phyloP scores from a whole-genome alignment of 2,113 vertebrate species.

The Ceuthmochares aereus region DNA sequence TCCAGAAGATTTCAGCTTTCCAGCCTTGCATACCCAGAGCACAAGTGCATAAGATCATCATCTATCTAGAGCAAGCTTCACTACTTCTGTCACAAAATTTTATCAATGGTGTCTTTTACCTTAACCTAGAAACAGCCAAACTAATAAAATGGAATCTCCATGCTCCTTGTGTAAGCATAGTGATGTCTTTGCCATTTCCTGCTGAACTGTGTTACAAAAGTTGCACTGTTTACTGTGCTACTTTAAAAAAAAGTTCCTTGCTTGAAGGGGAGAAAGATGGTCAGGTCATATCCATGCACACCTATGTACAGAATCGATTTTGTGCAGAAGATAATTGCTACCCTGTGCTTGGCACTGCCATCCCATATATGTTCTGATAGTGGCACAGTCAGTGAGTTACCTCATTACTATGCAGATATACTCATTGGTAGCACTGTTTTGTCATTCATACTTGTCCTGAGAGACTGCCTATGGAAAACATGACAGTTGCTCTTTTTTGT shows the following conservation, averaged over 20 bases:
- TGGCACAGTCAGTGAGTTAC: not conserved
- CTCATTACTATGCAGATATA: not conserved
- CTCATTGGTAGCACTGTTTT: not conserved
- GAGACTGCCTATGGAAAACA: not conserved
- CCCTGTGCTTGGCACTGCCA: not conserved
- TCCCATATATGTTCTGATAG: not conserved
- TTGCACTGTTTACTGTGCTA: not conserved
- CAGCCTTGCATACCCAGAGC: not conserved
- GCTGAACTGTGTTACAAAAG: not conserved
- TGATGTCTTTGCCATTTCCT: not conserved
- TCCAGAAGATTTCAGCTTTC: not conserved
- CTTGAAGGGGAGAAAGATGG: not conserved
- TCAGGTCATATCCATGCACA: not conserved
- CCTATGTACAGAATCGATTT: not conserved
- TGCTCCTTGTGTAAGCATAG: not conserved
- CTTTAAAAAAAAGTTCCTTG: not conserved
- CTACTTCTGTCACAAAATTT: not conserved
- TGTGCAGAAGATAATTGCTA: not conserved
- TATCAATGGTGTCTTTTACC: not conserved
- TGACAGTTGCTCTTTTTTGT: not conserved
- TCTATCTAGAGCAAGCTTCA: not conserved
- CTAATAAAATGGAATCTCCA: fast-evolving
- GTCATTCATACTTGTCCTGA: not conserved
- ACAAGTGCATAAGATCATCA: not conserved
- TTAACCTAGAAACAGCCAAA: not conserved